phyloP scores from a whole-genome alignment of 1,140 invertebrate genomes.

The Zaprionus africanus region DNA sequence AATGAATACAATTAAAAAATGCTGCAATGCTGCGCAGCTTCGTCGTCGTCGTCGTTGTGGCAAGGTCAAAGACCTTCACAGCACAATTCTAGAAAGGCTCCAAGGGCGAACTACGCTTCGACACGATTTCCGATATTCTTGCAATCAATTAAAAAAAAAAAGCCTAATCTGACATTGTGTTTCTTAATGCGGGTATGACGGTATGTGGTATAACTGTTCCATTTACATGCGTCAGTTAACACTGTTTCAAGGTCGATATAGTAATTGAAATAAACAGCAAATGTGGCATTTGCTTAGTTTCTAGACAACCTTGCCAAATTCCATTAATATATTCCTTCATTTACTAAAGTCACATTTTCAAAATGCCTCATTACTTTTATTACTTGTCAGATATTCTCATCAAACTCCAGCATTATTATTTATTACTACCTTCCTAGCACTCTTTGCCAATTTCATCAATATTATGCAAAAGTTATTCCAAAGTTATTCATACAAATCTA shows the following conservation, averaged over 20 bases:
- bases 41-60: background rate
- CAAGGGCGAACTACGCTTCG: slow-evolving; percentile 55
- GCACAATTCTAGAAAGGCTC: slow-evolving; percentile 58
- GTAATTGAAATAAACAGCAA: too few species aligned
- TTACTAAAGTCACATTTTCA: too few species aligned
- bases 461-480: too few species aligned
- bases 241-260: too few species aligned
- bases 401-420: too few species aligned
- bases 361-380: too few species aligned
- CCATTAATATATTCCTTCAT: background rate
- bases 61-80: slow-evolving; percentile 61
- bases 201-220: background rate
- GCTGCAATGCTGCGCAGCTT: slow-evolving; percentile 10
- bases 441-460: too few species aligned
- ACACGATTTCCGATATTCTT: background rate
- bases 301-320: fast-evolving
- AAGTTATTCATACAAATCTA: too few species aligned
- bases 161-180: background rate
- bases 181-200: background rate
- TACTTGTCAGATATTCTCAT: too few species aligned
- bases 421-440: too few species aligned
- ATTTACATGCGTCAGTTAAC: background rate
- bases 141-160: background rate
- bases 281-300: too few species aligned
- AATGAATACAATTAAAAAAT: slow-evolving; percentile 80